phyloP scores from a whole-genome alignment of 2,797 vertebrate genomes.

The Glyptemys insculpta region DNA sequence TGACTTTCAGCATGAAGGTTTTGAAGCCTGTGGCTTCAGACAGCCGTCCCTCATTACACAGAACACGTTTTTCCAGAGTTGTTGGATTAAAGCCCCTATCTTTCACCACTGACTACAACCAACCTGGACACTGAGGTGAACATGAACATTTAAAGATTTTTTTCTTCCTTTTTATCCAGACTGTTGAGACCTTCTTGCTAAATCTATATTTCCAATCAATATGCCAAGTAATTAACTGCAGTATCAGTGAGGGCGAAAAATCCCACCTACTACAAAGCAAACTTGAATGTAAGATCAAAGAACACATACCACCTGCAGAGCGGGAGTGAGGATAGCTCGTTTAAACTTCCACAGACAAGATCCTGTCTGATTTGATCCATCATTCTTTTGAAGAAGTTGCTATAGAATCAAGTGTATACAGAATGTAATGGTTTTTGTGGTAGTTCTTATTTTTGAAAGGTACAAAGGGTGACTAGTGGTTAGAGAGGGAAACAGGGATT shows the following conservation, averaged over 20 bases:
- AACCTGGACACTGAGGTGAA: neutral
- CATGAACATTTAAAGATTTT: neutral
- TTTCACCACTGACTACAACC: neutral
- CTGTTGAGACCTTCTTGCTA: neutral
- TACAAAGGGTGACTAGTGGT: neutral
- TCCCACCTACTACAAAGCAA: neutral
- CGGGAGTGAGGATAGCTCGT: neutral
- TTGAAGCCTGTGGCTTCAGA: neutral
- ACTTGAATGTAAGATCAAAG: neutral
- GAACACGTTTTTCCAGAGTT: neutral
- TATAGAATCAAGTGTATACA: neutral
- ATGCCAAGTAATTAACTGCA: neutral
- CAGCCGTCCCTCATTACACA: neutral
- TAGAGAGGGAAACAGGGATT: neutral
- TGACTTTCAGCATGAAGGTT: neutral
- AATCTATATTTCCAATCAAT: neutral
- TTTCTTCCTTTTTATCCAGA: neutral
- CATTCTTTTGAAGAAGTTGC: neutral
- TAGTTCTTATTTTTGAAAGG: neutral
- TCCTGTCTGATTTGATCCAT: neutral
- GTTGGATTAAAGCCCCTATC: accelerated
- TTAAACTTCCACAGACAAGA: neutral
- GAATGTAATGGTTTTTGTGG: neutral
- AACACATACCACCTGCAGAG: neutral
- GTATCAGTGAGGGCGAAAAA: accelerated